These are phyloP conservation scores for Syrista parreyssii DNA, from an alignment of 2,888 invertebrate species.

Conservation along the genomic window DNA sequence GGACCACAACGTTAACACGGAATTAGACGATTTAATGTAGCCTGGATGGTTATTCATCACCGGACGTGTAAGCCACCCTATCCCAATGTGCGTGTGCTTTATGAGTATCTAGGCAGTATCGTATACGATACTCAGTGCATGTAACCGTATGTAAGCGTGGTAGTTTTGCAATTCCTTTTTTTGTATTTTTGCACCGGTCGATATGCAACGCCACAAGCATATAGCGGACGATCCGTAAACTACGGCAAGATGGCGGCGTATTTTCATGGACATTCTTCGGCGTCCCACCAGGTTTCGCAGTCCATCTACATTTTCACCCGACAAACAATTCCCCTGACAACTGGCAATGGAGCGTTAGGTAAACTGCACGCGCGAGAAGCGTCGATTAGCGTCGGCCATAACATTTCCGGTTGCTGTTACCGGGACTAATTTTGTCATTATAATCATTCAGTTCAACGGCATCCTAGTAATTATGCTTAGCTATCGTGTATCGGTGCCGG, in stretches of 20 bases:
- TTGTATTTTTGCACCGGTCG: slow-evolving; percentile 33
- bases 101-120: not conserved
- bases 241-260: slow-evolving; percentile 28
- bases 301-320: not conserved
- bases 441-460: not conserved
- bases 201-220: slow-evolving; percentile 24
- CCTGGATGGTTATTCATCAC: not conserved
- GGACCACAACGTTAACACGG: not conserved
- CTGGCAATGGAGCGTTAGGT: not conserved
- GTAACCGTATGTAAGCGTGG: slow-evolving; percentile 9
- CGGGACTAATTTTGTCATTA: not conserved
- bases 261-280: slow-evolving; percentile 12
- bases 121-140: not conserved
- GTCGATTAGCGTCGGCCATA: no score
- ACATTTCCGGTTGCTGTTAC: not conserved
- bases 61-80: not conserved
- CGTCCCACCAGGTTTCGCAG: not conserved
- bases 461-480: not conserved
- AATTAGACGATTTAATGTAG: not conserved
- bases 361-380: not conserved
- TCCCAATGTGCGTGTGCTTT: not conserved
- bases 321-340: not conserved
- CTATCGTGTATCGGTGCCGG: not conserved
- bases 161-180: slow-evolving; percentile 34
- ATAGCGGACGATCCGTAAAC: slow-evolving; percentile 23